These are phyloP conservation scores for Perca schrenkii DNA, from an alignment of 2,113 vertebrate genomes.

Conservation along the genomic window DNA sequence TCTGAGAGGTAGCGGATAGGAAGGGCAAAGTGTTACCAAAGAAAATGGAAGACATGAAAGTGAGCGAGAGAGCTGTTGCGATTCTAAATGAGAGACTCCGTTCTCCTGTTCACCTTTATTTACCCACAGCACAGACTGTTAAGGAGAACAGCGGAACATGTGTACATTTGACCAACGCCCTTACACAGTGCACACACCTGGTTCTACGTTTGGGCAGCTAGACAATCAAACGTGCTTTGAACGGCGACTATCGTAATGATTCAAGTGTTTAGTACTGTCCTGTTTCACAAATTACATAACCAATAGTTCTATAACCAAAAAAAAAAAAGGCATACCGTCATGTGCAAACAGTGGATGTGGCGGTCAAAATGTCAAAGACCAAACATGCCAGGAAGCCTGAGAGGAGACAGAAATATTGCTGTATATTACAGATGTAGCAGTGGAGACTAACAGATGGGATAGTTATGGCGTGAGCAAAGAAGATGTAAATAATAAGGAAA, in stretches of 20 bases:
- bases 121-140: neutral
- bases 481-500: neutral
- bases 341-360: neutral
- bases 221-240: neutral
- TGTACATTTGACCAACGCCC: no score
- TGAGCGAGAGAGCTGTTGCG: neutral
- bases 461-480: no score
- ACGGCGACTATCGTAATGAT: neutral
- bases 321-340: neutral
- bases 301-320: neutral
- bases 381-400: neutral
- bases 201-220: neutral
- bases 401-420: neutral
- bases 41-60: neutral
- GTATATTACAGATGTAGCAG: neutral
- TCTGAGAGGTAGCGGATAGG: constrained; percentile 41
- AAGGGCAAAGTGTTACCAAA: constrained; percentile 2
- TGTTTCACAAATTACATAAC: constrained; percentile 7
- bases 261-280: constrained; percentile 1
- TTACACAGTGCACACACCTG: constrained; percentile 18
- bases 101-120: neutral
- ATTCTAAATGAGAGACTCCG: neutral
- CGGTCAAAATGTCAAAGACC: neutral
- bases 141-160: neutral
- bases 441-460: neutral